Percentiles rank a stretch among this genome's conserved stretches.
These are phyloP conservation scores for Hylomyscus alleni DNA, from an alignment of 2,797 vertebrate genomes.

Conservation along the genomic window DNA sequence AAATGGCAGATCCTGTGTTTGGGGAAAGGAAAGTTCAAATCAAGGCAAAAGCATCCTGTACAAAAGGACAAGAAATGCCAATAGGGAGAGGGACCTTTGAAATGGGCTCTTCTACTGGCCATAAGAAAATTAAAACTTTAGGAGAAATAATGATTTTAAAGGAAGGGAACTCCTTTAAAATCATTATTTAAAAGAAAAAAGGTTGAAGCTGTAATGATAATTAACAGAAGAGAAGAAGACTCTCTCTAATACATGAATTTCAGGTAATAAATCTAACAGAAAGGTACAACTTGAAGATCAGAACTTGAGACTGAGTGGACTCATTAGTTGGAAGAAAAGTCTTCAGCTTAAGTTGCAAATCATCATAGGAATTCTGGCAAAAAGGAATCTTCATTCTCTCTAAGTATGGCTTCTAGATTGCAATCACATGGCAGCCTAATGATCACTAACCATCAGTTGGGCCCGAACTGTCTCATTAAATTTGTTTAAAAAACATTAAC, in stretches of 20 bases:
- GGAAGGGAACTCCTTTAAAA: too few relatives aligned
- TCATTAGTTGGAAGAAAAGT: not conserved
- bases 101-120: not conserved
- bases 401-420: not conserved
- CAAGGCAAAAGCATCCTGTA: not conserved
- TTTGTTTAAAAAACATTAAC: not conserved
- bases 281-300: not conserved
- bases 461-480: rapidly evolving
- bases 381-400: not conserved
- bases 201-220: not conserved
- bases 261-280: not conserved
- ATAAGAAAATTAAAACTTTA: not conserved
- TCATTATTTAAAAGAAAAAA: too few relatives aligned
- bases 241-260: not conserved
- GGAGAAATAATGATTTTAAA: not conserved
- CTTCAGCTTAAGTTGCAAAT: not conserved
- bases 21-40: not conserved
- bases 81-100: not conserved
- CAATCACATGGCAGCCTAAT: not conserved
- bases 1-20: not conserved
- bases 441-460: not conserved
- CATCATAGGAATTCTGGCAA: too few relatives aligned
- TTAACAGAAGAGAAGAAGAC: not conserved
- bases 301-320: not conserved
- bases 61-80: not conserved